A percentile compares a stretch with the other conserved stretches of the same genome.
Evolutionary conservation across 1,140 invertebrate genomes (phyloP).

Genomic region (Pomacea maculata): DNA sequence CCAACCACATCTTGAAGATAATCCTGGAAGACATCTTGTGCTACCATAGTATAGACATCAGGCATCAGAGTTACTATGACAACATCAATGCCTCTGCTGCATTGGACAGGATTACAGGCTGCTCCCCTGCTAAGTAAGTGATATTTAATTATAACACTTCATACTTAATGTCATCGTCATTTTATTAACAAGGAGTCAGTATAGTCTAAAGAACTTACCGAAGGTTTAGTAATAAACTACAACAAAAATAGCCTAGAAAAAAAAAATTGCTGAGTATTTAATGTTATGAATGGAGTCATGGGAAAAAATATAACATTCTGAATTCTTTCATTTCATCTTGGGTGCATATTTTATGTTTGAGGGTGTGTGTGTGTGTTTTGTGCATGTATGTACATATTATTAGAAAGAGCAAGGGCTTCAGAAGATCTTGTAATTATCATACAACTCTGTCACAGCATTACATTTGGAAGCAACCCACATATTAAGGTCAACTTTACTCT

Average conservation of each 20-base stretch:
- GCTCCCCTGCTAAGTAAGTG: conserved; percentile 27
- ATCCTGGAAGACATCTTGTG: conserved; percentile 74
- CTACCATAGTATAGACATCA: conserved; percentile 70
- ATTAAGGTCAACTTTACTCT: too few relatives aligned
- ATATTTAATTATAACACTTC: too few relatives aligned
- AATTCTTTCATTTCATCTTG: too few relatives aligned
- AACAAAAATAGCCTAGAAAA: not conserved
- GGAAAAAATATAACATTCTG: too few relatives aligned
- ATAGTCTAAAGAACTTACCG: not conserved
- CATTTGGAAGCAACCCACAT: too few relatives aligned
- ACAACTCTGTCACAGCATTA: too few relatives aligned
- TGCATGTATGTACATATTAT: too few relatives aligned
- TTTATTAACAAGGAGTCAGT: not conserved
- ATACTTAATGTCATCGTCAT: not conserved
- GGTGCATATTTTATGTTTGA: too few relatives aligned
- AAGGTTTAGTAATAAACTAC: not conserved
- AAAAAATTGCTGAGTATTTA: not conserved
- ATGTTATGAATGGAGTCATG: too few relatives aligned
- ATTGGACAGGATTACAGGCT: conserved; percentile 58
- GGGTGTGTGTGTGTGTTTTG: too few relatives aligned
- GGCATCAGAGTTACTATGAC: conserved; percentile 62
- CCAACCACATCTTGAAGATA: conserved; percentile 73
- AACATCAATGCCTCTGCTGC: conserved; percentile 63
- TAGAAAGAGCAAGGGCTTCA: too few relatives aligned
- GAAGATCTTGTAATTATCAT: too few relatives aligned